A percentile compares a stretch with the other conserved stretches of the same genome.
These are phyloP conservation scores for Akabosia matsudoensis DNA, from an alignment of 1,140 invertebrate species.

Conservation along the genomic window DNA sequence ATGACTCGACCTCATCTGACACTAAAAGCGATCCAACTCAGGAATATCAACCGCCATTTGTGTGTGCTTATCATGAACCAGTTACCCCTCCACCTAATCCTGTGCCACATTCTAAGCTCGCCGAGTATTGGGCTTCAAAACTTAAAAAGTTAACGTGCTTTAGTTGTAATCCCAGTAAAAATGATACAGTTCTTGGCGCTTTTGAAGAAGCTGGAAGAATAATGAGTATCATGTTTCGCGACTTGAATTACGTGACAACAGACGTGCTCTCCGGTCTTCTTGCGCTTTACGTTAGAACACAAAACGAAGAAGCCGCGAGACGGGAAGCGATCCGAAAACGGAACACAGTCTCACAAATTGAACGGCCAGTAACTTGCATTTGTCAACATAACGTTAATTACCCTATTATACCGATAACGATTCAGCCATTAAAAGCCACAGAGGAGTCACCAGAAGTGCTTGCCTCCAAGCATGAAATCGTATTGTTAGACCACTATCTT, in stretches of 20 bases:
- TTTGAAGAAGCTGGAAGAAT: conserved; percentile 73
- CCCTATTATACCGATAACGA: conserved; percentile 9
- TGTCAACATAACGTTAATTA: neutral
- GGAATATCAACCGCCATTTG: neutral
- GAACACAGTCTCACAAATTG: neutral
- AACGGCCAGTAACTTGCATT: conserved; percentile 12
- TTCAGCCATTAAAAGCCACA: neutral
- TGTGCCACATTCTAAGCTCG: neutral
- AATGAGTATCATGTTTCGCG: conserved; percentile 62
- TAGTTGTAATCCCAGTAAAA: conserved; percentile 68
- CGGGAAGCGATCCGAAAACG: neutral
- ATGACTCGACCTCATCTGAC: conserved; percentile 54
- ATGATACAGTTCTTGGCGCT: conserved; percentile 74
- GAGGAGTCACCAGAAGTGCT: neutral
- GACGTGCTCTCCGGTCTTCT: conserved; percentile 82
- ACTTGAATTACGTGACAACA: conserved; percentile 79
- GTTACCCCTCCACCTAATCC: neutral
- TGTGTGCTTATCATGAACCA: neutral
- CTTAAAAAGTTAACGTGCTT: conserved; percentile 64
- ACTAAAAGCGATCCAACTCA: neutral
- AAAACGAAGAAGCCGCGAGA: conserved; percentile 23
- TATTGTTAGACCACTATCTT: conserved; percentile 35
- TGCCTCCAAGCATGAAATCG: conserved; percentile 30
- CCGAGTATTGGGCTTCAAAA: conserved; percentile 26
- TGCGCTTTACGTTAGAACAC: conserved; percentile 63